Conservation (phyloP, 2,888 invertebrate genomes). For the Melanophora roralis region DNA sequence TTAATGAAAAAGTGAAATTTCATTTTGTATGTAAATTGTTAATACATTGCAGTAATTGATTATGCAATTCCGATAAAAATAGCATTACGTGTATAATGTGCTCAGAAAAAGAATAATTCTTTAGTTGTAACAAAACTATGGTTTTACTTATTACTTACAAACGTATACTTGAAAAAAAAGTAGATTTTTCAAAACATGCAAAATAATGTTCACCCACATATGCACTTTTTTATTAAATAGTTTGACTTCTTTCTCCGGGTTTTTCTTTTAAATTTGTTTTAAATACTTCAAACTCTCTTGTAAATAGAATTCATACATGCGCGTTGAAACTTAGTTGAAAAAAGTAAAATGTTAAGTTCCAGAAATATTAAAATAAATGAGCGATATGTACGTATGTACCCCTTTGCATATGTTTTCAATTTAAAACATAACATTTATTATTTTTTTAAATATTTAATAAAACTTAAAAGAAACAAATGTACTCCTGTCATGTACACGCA, state of each 20-base stretch:
- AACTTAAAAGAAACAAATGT: background rate
- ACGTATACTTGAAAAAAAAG: conserved; percentile 14
- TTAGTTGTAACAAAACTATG: no score
- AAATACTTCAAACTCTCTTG: no score
- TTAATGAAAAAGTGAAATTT: no score
- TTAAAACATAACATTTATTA: background rate
- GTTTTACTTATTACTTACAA: no score
- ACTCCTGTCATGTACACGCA: no score
- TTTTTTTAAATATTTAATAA: conserved; percentile 18
- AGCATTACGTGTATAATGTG: no score
- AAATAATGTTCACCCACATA: background rate
- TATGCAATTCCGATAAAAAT: no score
- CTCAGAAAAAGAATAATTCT: no score
- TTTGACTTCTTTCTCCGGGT: background rate
- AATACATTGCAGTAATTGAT: no score
- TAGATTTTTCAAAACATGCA: conserved; percentile 6
- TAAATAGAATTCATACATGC: background rate
- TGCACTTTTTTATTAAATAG: conserved; percentile 2
- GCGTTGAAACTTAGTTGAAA: conserved; percentile 1
- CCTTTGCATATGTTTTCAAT: background rate
- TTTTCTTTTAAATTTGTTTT: background rate
- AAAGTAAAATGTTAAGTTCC: background rate
- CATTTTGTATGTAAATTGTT: no score
- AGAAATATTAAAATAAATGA: background rate
- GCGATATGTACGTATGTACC: background rate